phyloP scores from a whole-genome alignment of 1,140 invertebrate species.

The Metopolophium dirhodum region DNA sequence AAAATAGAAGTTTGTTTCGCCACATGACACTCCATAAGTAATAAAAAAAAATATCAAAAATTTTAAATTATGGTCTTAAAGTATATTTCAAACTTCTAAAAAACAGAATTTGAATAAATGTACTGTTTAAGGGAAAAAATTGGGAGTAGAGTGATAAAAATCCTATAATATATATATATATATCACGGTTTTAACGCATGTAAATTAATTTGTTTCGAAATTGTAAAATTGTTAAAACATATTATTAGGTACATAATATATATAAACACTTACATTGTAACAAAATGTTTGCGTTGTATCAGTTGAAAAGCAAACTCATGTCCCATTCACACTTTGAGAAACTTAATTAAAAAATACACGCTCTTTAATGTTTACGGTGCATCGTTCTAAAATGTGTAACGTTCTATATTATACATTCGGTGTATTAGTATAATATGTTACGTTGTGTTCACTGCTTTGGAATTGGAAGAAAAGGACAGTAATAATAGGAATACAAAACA shows the following conservation, averaged over 20 bases:
- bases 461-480: background rate
- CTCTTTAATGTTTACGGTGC: background rate
- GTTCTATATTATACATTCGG: background rate
- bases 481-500: background rate
- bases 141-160: no score
- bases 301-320: background rate
- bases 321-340: background rate
- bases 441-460: background rate
- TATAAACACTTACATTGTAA: background rate
- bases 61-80: no score
- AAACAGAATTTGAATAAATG: no score
- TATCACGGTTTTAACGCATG: background rate
- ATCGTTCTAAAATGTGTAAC: background rate
- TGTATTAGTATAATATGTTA: background rate
- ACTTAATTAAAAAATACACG: slow-evolving; percentile 7
- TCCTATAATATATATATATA: no score
- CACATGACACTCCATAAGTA: no score
- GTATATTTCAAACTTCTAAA: no score
- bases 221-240: slow-evolving; percentile 8
- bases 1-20: no score
- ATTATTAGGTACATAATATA: background rate
- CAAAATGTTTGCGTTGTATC: background rate
- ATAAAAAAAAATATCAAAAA: no score
- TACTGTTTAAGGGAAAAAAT: no score
- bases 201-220: background rate